Evolutionary conservation across 1,140 invertebrate genomes (phyloP).

Genomic region (Trissolcus basalis): DNA sequence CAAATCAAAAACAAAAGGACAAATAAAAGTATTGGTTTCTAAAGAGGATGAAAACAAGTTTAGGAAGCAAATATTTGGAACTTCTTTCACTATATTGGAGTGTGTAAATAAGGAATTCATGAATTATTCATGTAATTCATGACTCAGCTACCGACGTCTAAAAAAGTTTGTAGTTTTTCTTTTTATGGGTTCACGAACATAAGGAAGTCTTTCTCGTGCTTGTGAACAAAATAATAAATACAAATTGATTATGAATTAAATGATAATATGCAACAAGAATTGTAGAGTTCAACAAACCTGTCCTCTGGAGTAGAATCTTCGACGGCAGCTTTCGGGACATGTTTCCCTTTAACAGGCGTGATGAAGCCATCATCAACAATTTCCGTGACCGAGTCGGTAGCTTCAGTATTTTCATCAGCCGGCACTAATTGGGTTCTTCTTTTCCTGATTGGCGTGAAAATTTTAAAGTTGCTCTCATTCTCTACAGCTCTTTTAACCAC

Average conservation of each 20-base stretch:
- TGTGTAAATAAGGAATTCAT: background rate
- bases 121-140: background rate
- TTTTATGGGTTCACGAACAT: too few relatives aligned
- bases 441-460: conserved; percentile 70
- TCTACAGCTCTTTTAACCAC: background rate
- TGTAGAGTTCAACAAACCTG: conserved; percentile 11
- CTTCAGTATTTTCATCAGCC: conserved; percentile 31
- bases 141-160: too few relatives aligned
- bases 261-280: too few relatives aligned
- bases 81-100: too few relatives aligned
- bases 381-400: conserved; percentile 16
- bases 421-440: conserved; percentile 43
- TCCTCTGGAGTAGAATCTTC: conserved; percentile 36
- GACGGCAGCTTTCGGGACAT: background rate
- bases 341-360: conserved; percentile 36
- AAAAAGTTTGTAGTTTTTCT: too few relatives aligned
- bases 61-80: too few relatives aligned
- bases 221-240: background rate
- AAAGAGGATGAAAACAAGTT: too few relatives aligned
- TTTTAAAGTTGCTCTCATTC: conserved; percentile 64
- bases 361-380: conserved; percentile 24
- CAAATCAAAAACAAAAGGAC: background rate
- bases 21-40: too few relatives aligned
- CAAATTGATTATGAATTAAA: too few relatives aligned
- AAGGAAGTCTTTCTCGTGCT: too few relatives aligned